Evolutionary conservation across 2,113 vertebrate species (phyloP), one percentile per base, ranked within the genome.

Genomic region (Mormoops blainvillei): DNA sequence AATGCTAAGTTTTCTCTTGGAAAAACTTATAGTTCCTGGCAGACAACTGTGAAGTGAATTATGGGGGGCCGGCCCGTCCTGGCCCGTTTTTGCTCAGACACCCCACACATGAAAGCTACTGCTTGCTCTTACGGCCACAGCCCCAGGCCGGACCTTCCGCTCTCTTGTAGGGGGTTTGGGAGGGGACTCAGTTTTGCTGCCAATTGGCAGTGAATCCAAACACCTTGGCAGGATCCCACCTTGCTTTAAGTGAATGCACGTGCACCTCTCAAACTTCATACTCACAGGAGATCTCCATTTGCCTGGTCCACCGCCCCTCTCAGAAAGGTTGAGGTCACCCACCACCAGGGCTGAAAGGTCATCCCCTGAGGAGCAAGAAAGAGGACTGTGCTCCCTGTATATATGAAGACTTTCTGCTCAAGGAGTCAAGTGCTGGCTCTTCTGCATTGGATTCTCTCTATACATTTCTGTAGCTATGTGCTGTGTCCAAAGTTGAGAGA

Each of bases 241-340:
- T 94, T 84, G 78, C 86, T 81, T 22, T 93, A 87, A 97, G 76
- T 93, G 84, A 84, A 94, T 70, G n/a, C 93, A 94, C 50, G 33
- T 93, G 96, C 11, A 15, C 89, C 38, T 89, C 89, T 78, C 63
- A 11, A 24, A n/a, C n/a, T n/a, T n/a, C n/a, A n/a, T n/a, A 56
- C 77, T 67, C 83, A 12, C 48, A 74, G 73, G 0, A 0, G 22
- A 73, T 15, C 43, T 28, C 19, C n/a, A 9, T 28, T 38, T 19
- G 28, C n/a, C 82, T 56, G 43, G 48, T 7, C 80, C n/a, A 20
- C 54, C 20, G 18, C 7, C 50, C 22, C 73, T 83, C 45, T 48
- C 31, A 76, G 31, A 31, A 88, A 54, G 45, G 50, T 7, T 67
- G 58, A 24, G 36, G 10, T 19, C 71, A 2, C 48, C 50, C 65